Conservation (phyloP, 2,888 invertebrate genomes). For the Protonemura montana region DNA sequence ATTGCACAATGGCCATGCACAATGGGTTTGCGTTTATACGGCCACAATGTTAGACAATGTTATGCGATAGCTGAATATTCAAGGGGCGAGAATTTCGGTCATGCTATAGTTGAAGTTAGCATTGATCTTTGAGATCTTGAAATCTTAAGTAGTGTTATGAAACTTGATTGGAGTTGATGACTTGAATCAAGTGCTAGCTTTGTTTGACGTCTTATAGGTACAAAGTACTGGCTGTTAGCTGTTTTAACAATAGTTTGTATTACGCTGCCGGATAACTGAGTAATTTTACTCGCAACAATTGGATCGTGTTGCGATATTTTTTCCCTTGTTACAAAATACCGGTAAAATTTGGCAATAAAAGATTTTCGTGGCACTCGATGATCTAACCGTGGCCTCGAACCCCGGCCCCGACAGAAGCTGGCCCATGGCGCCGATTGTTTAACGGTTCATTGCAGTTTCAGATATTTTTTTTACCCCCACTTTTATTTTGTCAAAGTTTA, state of each 20-base stretch:
- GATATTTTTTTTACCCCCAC: no score
- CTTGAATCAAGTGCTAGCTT: no score
- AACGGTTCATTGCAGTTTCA: background rate
- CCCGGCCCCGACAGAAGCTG: background rate
- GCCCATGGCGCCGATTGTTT: background rate
- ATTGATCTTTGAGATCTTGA: background rate
- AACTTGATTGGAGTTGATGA: no score
- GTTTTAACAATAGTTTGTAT: background rate
- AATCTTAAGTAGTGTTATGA: background rate
- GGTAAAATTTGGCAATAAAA: background rate
- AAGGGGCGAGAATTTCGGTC: background rate
- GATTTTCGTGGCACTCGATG: background rate
- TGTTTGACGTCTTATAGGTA: no score
- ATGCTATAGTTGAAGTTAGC: background rate
- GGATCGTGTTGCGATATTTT: background rate
- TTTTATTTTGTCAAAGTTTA: no score
- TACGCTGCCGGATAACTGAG: no score
- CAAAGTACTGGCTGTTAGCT: no score
- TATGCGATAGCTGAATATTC: background rate
- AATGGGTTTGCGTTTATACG: background rate
- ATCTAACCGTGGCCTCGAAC: background rate
- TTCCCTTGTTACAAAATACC: background rate
- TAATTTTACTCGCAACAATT: no score
- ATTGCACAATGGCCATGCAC: background rate
- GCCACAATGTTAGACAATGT: background rate